These are phyloP conservation scores for Leuciscus idus DNA, from an alignment of 2,113 vertebrate genomes.

Conservation along the genomic window DNA sequence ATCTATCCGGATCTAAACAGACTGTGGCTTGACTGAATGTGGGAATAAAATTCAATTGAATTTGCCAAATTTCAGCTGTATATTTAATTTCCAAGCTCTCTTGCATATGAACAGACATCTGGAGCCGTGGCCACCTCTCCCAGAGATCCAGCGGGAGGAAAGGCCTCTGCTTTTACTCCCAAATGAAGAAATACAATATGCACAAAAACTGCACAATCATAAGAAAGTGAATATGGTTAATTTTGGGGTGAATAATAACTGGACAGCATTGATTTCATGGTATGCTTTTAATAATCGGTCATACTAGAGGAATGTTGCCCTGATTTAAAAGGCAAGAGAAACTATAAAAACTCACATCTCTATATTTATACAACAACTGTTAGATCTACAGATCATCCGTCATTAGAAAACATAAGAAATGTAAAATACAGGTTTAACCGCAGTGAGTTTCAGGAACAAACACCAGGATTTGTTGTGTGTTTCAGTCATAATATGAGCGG, in stretches of 20 bases:
- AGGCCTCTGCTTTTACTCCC: background rate
- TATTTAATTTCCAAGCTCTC: background rate
- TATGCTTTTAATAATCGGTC: background rate
- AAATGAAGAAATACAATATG: background rate
- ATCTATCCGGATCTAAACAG: background rate
- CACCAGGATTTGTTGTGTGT: background rate
- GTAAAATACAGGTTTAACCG: slow-evolving; percentile 26
- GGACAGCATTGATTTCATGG: background rate
- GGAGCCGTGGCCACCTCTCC: background rate
- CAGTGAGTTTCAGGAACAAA: background rate
- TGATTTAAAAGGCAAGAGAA: slow-evolving; percentile 24
- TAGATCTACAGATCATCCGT: background rate
- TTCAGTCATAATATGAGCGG: too few species aligned
- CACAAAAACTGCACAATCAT: background rate
- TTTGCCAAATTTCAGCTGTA: background rate
- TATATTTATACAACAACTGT: background rate
- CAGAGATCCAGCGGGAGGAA: background rate
- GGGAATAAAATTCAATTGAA: background rate
- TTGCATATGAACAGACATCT: background rate
- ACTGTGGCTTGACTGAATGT: background rate
- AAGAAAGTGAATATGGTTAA: background rate
- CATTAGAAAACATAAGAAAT: slow-evolving; percentile 29
- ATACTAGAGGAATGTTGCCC: background rate
- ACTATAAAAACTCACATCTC: background rate
- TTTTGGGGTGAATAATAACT: background rate